Evolutionary conservation across 2,113 vertebrate genomes (phyloP), one percentile per base, ranked within the genome.

Genomic region (Psilopsiagon aurifrons): DNA sequence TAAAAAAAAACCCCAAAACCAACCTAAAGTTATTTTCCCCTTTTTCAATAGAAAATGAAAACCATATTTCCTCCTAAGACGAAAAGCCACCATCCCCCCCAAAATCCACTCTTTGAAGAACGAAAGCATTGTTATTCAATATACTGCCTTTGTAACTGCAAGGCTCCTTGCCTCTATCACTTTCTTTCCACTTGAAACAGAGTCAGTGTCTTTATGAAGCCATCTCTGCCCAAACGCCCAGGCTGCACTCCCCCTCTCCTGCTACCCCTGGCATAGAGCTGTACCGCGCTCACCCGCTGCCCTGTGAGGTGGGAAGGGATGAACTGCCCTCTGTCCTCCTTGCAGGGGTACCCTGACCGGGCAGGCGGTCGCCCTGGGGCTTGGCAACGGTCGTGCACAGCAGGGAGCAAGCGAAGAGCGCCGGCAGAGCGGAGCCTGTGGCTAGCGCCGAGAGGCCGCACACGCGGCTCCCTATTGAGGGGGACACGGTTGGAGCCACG

Each of bases 261-360:
- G 24, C 8, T 47, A 8, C 1, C 9, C 3, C 6, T 3, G 6
- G 11, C 20, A 33, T 9, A 3, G 3, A 20, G 17, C 18, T 19
- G 31, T 16, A 5, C n/a, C 8, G 29, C 8, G 12, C 28, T 27
- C 46, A 20, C 7, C 8, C 2, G 1, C 3, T 15, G 19, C 39
- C 14, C 8, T 7, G n/a, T 33, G 51, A 4, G 7, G 8, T 17
- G 4, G 22, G 16, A 8, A 25, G 11, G 37, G 6, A 11, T 18
- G 22, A 55, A 5, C 41, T 2, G 3, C 18, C 22, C n/a, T 13
- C 41, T 2, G 3, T 16, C 22, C n/a, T 13, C 22, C 22, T 24
- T 33, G 33, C 33, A 59, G 9, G 13, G 33, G 57, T 35, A 23
- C 22, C 57, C 57, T 16, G 33, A 24, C 22, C 4, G 22, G 33